These are phyloP conservation scores for Epinephelus cyanopodus DNA, from an alignment of 2,113 vertebrate genomes.

Conservation along the genomic window DNA sequence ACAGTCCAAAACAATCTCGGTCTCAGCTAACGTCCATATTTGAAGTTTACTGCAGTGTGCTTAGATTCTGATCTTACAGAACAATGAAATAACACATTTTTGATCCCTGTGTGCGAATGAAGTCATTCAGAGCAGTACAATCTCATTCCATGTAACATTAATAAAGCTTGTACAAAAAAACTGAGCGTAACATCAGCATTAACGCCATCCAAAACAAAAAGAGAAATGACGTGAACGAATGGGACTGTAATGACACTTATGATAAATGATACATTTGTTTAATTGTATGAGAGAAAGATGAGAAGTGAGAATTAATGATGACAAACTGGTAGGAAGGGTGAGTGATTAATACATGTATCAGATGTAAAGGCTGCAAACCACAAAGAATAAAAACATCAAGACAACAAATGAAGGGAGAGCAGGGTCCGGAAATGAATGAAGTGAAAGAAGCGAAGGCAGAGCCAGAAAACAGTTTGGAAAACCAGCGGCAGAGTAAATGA, in stretches of 20 bases:
- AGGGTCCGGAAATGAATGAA: slow-evolving; percentile 24
- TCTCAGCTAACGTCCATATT: too few species aligned
- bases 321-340: neutral
- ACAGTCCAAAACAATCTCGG: too few species aligned
- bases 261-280: neutral
- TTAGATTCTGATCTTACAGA: too few species aligned
- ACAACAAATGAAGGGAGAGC: slow-evolving; percentile 8
- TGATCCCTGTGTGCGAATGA: too few species aligned
- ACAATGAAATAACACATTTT: too few species aligned
- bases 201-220: too few species aligned
- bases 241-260: neutral
- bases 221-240: too few species aligned
- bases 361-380: neutral
- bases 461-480: slow-evolving; percentile 5
- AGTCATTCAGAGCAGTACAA: too few species aligned
- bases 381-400: neutral
- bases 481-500: slow-evolving; percentile 16
- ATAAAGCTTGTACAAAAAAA: too few species aligned
- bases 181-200: too few species aligned
- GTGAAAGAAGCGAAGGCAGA: slow-evolving; percentile 9
- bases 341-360: neutral
- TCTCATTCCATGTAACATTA: too few species aligned
- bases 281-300: neutral
- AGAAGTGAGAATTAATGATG: neutral
- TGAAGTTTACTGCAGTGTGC: too few species aligned